These are phyloP conservation scores for Cepaea nemoralis DNA, from an alignment of 1,140 invertebrate genomes.

Conservation along the genomic window DNA sequence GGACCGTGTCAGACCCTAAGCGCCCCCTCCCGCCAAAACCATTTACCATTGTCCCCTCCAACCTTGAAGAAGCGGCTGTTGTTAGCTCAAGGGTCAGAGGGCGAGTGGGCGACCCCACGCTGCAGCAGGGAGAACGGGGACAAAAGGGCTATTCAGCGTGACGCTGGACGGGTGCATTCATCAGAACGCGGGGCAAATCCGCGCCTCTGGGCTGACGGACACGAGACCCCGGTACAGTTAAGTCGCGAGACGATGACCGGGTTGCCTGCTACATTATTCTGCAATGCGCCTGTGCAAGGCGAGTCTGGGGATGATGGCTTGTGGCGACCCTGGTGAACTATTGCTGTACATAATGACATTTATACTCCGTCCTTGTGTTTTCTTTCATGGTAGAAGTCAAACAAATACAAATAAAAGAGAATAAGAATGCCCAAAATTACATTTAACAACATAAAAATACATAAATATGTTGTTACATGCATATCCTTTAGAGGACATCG, in stretches of 20 bases:
- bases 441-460: no score
- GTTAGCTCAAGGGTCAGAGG: conserved; percentile 31
- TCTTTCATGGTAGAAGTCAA: no score
- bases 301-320: background rate
- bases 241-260: background rate
- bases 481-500: no score
- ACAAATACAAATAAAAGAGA: no score
- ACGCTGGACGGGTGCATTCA: no score
- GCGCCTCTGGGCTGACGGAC: background rate
- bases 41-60: conserved; percentile 18
- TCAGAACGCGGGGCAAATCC: background rate
- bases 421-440: no score
- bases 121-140: background rate
- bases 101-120: conserved; percentile 22
- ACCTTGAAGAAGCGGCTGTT: conserved; percentile 29
- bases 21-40: conserved; percentile 23
- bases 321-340: conserved; percentile 25
- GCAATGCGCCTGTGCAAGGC: background rate
- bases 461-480: no score
- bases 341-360: background rate
- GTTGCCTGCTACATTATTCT: background rate
- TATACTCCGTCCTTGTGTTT: background rate
- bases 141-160: background rate
- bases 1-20: background rate
- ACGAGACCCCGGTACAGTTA: background rate